Base-by-base conservation (phyloP, 2,888 invertebrate species). In the Altica lythri region DNA sequence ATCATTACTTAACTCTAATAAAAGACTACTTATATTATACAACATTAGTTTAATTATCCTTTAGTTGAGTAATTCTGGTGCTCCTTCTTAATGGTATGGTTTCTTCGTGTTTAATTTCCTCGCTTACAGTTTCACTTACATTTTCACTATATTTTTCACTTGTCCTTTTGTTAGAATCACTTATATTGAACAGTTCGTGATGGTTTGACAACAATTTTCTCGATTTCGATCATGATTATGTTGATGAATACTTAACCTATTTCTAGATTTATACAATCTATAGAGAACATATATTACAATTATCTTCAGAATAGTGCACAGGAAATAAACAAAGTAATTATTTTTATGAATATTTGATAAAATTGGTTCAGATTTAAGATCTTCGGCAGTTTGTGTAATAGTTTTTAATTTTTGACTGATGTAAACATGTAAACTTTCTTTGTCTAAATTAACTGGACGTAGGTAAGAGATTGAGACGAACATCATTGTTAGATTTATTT, bases 391-490 rank as follows among this genome's bases (percentile, higher is more conserved):
- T 12, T 37, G 8, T 14, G 17, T n/a, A 13, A 37, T 37, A n/a
- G 37, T 8, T 4, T 37, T 4, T 13, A 37, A 13, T 14, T 37
- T 37, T 18, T 37, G 37, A 18, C 37, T 37, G 6, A 37, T 19
- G n/a, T n/a, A n/a, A 8, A 37, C 6, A 14, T 37, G 17, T 14
- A 37, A n/a, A 37, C 18, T 18, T n/a, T 37, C 37, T 6, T 19
- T 37, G 19, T 37, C 37, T 19, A 37, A 37, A 18, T 37, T 37
- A 8, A 37, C 37, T n/a, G 37, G 37, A 5, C 14, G 37, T n/a
- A 37, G 18, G 18, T 37, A 37, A 37, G n/a, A n/a, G n/a, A n/a
- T n/a, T n/a, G n/a, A n/a, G n/a, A n/a, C n/a, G n/a, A n/a, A n/a
- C n/a, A n/a, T n/a, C n/a, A n/a, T n/a, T n/a, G n/a, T n/a, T n/a